Evolutionary conservation across 2,888 invertebrate genomes (phyloP).

Genomic region (Schrankia costaestrigalis): DNA sequence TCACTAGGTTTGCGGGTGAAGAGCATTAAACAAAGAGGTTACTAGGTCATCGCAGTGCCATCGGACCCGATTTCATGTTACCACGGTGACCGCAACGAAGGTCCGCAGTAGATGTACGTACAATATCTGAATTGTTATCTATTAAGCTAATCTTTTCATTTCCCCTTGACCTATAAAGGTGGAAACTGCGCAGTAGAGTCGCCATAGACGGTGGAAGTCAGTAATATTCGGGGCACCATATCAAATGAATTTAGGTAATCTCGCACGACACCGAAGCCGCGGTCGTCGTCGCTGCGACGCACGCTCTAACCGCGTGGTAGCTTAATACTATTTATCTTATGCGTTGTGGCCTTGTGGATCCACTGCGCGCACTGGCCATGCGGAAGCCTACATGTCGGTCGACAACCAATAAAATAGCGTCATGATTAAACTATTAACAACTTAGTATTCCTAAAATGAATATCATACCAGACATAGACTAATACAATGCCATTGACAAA

Average conservation of each 20-base stretch:
- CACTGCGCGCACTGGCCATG: conserved; percentile 43
- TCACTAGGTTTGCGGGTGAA: too few species aligned
- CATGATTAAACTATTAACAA: background rate
- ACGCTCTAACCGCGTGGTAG: conserved; percentile 42
- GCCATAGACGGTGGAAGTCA: conserved; percentile 8
- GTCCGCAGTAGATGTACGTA: conserved; percentile 40
- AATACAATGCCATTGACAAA: too few species aligned
- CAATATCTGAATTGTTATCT: conserved; percentile 44
- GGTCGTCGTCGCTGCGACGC: conserved; percentile 23
- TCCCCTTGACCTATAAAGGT: conserved; percentile 62
- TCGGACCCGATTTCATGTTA: conserved; percentile 18
- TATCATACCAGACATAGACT: too few species aligned
- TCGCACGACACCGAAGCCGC: conserved; percentile 26
- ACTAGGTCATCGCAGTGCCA: conserved; percentile 50
- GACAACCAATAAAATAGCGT: conserved; percentile 22
- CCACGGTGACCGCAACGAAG: conserved; percentile 26
- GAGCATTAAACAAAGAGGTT: conserved; percentile 46
- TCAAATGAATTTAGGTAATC: conserved; percentile 35
- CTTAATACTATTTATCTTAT: conserved; percentile 39
- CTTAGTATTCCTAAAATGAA: background rate
- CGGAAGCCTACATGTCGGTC: conserved; percentile 45
- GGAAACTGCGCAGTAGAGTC: conserved; percentile 52
- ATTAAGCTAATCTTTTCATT: conserved; percentile 38
- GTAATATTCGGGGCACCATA: conserved; percentile 32
- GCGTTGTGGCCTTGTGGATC: conserved; percentile 52